A percentile compares a stretch with the other conserved stretches of the same genome.
These are phyloP conservation scores for Ceuthmochares aereus DNA, from an alignment of 2,113 vertebrate genomes.

Conservation along the genomic window DNA sequence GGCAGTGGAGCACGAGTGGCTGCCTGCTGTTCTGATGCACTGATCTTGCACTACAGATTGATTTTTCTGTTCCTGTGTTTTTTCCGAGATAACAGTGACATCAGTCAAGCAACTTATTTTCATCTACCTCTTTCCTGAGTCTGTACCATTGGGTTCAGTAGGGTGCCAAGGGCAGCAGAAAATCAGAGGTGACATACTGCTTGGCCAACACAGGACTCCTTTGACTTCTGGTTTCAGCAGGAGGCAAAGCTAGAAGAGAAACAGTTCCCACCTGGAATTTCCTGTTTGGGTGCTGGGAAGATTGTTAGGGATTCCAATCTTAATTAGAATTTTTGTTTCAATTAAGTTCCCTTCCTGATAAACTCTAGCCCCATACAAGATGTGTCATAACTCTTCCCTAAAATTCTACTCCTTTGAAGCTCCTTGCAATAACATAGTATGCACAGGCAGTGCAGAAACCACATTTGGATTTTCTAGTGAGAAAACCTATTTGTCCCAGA, in stretches of 20 bases:
- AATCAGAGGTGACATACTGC: not conserved
- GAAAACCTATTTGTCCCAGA: not conserved
- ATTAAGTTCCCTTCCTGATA: constrained; percentile 41
- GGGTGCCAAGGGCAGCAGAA: not conserved
- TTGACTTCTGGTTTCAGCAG: not conserved
- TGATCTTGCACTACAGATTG: not conserved
- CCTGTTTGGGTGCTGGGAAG: constrained; percentile 6
- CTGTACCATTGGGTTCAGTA: rapidly evolving
- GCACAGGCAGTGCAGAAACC: not conserved
- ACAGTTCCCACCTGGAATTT: constrained; percentile 21
- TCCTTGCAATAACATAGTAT: not conserved
- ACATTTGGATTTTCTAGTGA: not conserved
- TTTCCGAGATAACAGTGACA: not conserved
- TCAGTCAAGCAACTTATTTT: not conserved
- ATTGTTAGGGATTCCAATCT: constrained; percentile 10
- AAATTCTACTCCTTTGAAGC: not conserved
- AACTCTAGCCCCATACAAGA: not conserved
- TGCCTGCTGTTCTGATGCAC: not conserved
- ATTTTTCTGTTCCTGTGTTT: not conserved
- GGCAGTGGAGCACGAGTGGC: not conserved
- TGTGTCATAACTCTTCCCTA: not conserved
- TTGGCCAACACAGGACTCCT: not conserved
- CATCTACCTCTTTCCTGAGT: not conserved
- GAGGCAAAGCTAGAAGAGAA: not conserved
- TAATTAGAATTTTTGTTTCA: not conserved